phyloP scores from a whole-genome alignment of 2,888 invertebrate genomes.

The Coronaproctus castanopsis region DNA sequence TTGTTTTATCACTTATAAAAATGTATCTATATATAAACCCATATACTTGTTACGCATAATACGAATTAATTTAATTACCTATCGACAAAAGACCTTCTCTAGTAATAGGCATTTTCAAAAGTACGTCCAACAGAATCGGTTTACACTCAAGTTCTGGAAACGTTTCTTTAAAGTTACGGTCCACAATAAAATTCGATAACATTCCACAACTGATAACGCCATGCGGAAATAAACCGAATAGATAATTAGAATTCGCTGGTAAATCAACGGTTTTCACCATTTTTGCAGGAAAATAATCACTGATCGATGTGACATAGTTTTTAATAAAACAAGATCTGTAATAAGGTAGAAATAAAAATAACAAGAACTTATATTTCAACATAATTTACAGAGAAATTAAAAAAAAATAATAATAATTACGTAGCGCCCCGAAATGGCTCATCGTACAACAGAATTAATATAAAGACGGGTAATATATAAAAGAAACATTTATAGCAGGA shows the following conservation, averaged over 20 bases:
- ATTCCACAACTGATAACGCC: slow-evolving; percentile 66
- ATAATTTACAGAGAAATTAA: no score
- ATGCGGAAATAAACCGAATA: slow-evolving; percentile 77
- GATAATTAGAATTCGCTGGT: slow-evolving; percentile 57
- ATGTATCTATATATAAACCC: no score
- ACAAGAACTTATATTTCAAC: no score
- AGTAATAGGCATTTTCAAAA: slow-evolving; percentile 49
- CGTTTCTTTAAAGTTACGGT: slow-evolving; percentile 31
- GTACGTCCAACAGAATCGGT: slow-evolving; percentile 45
- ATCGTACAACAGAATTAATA: no score
- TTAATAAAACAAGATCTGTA: background rate
- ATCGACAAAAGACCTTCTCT: slow-evolving; percentile 35
- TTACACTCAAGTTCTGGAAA: slow-evolving; percentile 42
- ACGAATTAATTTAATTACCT: background rate
- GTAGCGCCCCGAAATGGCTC: no score
- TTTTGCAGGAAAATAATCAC: slow-evolving; percentile 66
- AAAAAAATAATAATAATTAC: no score
- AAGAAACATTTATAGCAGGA: no score
- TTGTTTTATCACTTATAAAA: no score
- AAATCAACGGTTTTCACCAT: slow-evolving; percentile 64
- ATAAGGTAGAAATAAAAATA: no score
- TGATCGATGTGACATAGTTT: slow-evolving; percentile 26
- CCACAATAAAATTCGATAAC: slow-evolving; percentile 57
- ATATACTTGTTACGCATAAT: no score
- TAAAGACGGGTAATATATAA: no score